Percentiles rank a stretch among this genome's conserved stretches.
These are phyloP conservation scores for Irena cyanogastra DNA, from an alignment of 2,113 vertebrate genomes.

Conservation along the genomic window DNA sequence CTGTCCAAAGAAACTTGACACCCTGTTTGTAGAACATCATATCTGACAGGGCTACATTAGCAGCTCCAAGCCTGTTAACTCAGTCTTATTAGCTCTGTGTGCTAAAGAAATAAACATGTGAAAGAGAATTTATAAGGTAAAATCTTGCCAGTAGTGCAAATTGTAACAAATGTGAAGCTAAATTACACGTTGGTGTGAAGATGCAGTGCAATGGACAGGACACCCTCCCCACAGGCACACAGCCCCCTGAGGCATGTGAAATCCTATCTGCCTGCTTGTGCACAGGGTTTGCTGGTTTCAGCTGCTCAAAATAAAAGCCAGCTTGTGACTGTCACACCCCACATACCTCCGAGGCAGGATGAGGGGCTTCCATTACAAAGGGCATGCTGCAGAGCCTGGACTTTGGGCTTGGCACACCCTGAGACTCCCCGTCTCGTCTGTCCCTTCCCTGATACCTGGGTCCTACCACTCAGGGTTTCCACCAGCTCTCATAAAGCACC, in stretches of 20 bases:
- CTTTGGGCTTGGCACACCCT: background rate
- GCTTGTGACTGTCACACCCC: background rate
- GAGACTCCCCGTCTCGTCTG: background rate
- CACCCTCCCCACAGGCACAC: background rate
- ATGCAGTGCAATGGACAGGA: background rate
- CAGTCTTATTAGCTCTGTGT: background rate
- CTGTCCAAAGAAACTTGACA: slow-evolving; percentile 54
- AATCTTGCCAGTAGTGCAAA: background rate
- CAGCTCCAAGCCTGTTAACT: slow-evolving; percentile 13
- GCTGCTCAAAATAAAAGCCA: background rate
- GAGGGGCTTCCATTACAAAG: background rate
- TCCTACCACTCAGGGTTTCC: background rate
- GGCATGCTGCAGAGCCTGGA: background rate
- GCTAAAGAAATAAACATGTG: slow-evolving; percentile 26
- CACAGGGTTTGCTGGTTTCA: background rate
- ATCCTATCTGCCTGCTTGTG: background rate
- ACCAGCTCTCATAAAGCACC: background rate
- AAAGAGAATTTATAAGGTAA: background rate
- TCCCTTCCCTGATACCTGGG: background rate
- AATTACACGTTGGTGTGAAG: background rate
- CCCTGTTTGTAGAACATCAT: slow-evolving; percentile 45
- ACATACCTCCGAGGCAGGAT: background rate
- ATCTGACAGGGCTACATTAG: slow-evolving; percentile 42
- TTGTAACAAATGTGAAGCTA: background rate
- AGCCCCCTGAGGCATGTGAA: accelerated